Percentiles rank a stretch among this genome's conserved stretches.
phyloP scores from a whole-genome alignment of 2,113 vertebrate genomes.

The Agapornis roseicollis region DNA sequence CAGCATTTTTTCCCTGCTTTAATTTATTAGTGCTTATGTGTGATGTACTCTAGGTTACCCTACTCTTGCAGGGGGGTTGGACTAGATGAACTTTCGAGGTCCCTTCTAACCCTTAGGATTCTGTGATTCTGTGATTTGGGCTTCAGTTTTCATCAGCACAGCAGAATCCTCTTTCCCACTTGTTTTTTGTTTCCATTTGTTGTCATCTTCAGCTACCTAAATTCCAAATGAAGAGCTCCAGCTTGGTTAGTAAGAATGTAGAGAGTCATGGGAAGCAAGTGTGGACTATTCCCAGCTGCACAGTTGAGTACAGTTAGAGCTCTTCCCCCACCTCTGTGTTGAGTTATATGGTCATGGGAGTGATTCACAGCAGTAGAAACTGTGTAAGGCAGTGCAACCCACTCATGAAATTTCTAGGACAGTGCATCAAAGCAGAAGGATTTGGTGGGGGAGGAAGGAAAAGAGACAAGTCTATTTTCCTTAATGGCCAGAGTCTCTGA shows the following conservation, averaged over 20 bases:
- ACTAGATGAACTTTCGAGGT: too few species aligned
- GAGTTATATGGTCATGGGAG: not conserved
- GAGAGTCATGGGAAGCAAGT: not conserved
- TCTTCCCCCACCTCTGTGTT: not conserved
- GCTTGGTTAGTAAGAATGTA: not conserved
- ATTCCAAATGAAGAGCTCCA: not conserved
- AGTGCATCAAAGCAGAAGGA: not conserved
- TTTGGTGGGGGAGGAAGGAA: slow-evolving; percentile 1
- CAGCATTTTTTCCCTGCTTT: not conserved
- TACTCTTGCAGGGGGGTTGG: too few species aligned
- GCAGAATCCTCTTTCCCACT: not conserved
- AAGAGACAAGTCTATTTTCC: not conserved
- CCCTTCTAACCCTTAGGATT: too few species aligned
- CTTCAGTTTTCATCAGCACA: not conserved
- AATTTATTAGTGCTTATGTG: not conserved
- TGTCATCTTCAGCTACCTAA: not conserved
- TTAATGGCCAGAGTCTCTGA: not conserved
- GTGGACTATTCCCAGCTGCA: not conserved
- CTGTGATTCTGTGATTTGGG: too few species aligned
- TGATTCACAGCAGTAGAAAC: not conserved
- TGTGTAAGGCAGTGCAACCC: slow-evolving; percentile 14
- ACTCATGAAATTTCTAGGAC: slow-evolving; percentile 10
- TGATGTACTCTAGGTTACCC: too few species aligned
- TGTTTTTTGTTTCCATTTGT: not conserved
- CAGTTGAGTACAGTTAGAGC: not conserved